Base-by-base conservation (phyloP, 1,140 invertebrate genomes). In the Brachionus rotundiformis region DNA sequence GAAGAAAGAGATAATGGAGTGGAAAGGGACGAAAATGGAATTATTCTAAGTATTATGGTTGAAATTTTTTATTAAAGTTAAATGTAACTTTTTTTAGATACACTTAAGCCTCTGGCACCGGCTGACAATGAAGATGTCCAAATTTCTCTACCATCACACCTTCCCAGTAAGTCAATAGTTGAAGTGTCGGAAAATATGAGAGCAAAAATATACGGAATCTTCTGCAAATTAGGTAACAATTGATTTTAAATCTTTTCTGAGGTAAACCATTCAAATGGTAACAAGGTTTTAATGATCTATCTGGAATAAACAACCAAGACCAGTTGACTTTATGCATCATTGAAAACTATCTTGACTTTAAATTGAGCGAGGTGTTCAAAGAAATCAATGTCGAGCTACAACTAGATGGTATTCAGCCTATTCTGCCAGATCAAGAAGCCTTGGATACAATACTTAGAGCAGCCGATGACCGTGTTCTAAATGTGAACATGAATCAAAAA, bases 331-430 rank as follows among this genome's bases (percentile, higher is more conserved):
- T 89, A 27, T 85, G 85, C 33, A 86, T 88, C 19, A 86, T 89
- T 54, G 87, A 89, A 83, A 86, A 87, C 83, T 89, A 88, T 83
- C 83, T 88, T 16, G 87, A 88, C 82, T 86, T 88, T 77, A 89
- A 89, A 84, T 83, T 86, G 82, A 86, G 87, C 41, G 88, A 89
- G 76, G 87, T 89, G 1, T 88, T 86, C 86, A 85, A 84, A 31
- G 88, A 89, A 83, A 84, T 87, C 2, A 85, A 87, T 11, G 82
- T 82, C 33, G 88, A 89, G 77, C 79, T 89, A 16, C 84, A 85
- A 61, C 73, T 82, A 33, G 87, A 89, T 77, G 83, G 85, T 5
- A 84, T 88, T 0, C 83, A 85, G 25, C 86, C 87, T n/a, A 85
- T 88, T 1, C 85, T 85, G 7, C 86, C 86, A 10, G 88, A 89